Base-by-base conservation (phyloP, 2,888 invertebrate species). In the Limnephilus marmoratus region DNA sequence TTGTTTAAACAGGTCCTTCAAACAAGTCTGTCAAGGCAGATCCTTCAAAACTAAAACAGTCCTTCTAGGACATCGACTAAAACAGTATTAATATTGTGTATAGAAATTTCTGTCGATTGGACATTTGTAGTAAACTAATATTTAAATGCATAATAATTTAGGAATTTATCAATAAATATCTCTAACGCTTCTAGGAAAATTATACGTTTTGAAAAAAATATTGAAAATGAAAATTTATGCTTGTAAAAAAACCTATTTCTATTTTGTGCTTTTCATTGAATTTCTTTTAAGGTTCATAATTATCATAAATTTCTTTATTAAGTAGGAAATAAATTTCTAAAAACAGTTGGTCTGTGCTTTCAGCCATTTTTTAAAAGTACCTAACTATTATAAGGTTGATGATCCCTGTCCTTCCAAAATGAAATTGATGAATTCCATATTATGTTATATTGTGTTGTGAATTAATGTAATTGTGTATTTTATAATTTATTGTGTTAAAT, bases 1-100 rank as follows among this genome's bases (percentile, higher is more conserved):
- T 85, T 13, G 87, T 90, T 31, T 88, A 88, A 68, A 34, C 7
- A 18, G 82, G 86, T 49, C 41, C 41, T 85, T 85, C 85, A 49
- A 86, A 82, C 13, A 49, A 86, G 49, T 15, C 86, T 41, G n/a
- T n/a, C 11, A 45, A 49, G 86, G 86, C 49, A n/a, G 29, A 86
- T 82, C 82, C 31, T 82, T 34, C 34, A 34, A 82, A 34, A 82
- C 24, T 24, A 68, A 68, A 24, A 4, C 24, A n/a, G 24, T 68
- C n/a, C 68, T 68, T 68, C 68, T 68, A 68, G n/a, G 68, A 9
- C 68, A 68, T 68, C 24, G 68, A 68, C n/a, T 68, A 68, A 68
- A 68, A 68, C 68, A 68, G 68, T 68, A 68, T 68, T 68, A 68
- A 68, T 68, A 68, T 68, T 68, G 24, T 68, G n/a, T 2, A 68